phyloP scores from a whole-genome alignment of 2,888 invertebrate genomes.

The Buathra laborator region DNA sequence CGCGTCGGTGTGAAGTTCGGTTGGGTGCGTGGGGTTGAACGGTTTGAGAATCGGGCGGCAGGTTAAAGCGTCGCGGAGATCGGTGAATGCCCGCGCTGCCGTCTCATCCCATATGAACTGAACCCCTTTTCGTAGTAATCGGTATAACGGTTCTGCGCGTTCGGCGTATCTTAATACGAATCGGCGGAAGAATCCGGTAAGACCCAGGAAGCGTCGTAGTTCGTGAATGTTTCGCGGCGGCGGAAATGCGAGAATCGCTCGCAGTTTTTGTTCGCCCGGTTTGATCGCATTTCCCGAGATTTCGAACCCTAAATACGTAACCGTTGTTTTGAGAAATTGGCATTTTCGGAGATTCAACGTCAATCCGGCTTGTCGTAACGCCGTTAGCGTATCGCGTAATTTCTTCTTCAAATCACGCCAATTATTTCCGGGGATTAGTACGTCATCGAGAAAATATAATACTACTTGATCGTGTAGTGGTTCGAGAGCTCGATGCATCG shows the following conservation, averaged over 20 bases:
- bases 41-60: conserved; percentile 21
- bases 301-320: conserved; percentile 76
- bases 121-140: conserved; percentile 33
- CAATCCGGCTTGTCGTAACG: conserved; percentile 70
- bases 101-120: neutral
- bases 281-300: conserved; percentile 50
- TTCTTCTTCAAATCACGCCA: conserved; percentile 8
- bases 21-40: conserved; percentile 29
- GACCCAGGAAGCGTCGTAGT: conserved; percentile 41
- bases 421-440: conserved; percentile 4
- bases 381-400: conserved; percentile 4
- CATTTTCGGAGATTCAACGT: conserved; percentile 76
- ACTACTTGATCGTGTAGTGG: conserved; percentile 21
- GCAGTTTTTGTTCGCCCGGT: conserved; percentile 67
- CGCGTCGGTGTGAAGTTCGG: conserved; percentile 47
- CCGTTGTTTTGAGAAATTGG: conserved; percentile 69
- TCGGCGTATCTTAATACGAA: conserved; percentile 21
- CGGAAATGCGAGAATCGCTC: conserved; percentile 59
- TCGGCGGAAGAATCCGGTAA: conserved; percentile 32
- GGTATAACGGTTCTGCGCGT: conserved; percentile 25
- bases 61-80: conserved; percentile 36
- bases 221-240: conserved; percentile 35
- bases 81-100: conserved; percentile 30
- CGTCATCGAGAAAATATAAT: conserved; percentile 18
- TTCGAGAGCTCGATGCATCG: conserved; percentile 52